phyloP scores from a whole-genome alignment of 2,888 invertebrate species.

The Theodoxus fluviatilis region DNA sequence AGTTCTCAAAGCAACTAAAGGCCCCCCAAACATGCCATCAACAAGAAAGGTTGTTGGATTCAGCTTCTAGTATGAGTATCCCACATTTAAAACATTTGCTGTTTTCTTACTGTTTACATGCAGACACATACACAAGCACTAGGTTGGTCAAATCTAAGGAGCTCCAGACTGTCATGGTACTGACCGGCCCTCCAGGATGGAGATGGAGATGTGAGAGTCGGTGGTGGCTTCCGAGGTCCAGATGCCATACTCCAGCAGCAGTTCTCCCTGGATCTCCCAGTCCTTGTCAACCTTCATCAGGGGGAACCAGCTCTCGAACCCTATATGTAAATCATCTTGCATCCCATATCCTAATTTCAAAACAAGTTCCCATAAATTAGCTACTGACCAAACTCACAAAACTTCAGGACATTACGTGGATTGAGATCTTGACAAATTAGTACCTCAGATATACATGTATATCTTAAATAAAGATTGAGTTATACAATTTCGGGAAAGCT shows the following conservation, averaged over 20 bases:
- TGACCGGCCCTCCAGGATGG: slow-evolving; percentile 48
- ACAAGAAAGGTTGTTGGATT: neutral
- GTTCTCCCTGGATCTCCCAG: slow-evolving; percentile 45
- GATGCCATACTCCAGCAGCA: slow-evolving; percentile 44
- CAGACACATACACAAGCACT: too few species aligned
- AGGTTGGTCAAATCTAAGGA: too few species aligned
- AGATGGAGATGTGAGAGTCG: slow-evolving; percentile 37
- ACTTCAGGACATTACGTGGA: too few species aligned
- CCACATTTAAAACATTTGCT: neutral
- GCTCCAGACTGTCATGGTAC: too few species aligned
- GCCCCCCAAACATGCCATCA: too few species aligned
- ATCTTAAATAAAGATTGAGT: too few species aligned
- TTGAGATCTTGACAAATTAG: too few species aligned
- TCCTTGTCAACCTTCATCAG: slow-evolving; percentile 43
- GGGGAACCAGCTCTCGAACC: slow-evolving; percentile 45
- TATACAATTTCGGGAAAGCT: too few species aligned
- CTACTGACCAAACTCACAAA: neutral
- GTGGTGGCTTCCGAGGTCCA: slow-evolving; percentile 35
- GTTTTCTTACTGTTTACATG: neutral
- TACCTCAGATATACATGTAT: too few species aligned
- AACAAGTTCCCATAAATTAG: neutral
- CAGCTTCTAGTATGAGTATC: neutral
- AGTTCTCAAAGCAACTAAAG: too few species aligned
- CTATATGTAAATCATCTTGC: slow-evolving; percentile 29
- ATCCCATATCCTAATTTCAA: neutral